A percentile compares a stretch with the other conserved stretches of the same genome.
phyloP scores from a whole-genome alignment of 1,140 invertebrate species.

The Drosophila prosaltans region DNA sequence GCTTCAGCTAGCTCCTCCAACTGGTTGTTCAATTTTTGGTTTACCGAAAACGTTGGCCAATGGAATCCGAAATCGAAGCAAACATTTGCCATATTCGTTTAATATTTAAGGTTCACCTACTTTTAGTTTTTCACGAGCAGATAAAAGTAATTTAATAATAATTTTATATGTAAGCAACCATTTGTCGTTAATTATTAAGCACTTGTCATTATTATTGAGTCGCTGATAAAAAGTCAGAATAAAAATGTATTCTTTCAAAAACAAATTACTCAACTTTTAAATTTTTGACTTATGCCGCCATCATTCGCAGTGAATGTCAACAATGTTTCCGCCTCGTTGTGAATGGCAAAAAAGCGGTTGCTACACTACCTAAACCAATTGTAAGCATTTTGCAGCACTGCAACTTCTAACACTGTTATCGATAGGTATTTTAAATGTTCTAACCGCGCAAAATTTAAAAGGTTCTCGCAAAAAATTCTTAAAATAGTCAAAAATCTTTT shows the following conservation, averaged over 20 bases:
- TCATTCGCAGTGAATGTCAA: background rate
- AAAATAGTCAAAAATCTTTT: background rate
- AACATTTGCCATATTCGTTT: slow-evolving; percentile 71
- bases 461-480: background rate
- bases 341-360: background rate
- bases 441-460: background rate
- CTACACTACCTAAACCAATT: background rate
- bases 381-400: background rate
- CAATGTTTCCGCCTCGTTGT: background rate
- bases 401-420: background rate
- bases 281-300: background rate
- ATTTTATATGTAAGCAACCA: background rate
- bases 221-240: slow-evolving; percentile 69
- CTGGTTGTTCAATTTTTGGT: slow-evolving; percentile 47
- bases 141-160: slow-evolving; percentile 63
- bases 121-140: slow-evolving; percentile 34
- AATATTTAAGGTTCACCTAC: slow-evolving; percentile 51
- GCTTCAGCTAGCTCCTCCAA: slow-evolving; percentile 39
- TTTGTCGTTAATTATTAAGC: background rate
- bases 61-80: slow-evolving; percentile 37
- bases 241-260: slow-evolving; percentile 58
- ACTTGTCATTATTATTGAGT: slow-evolving; percentile 30
- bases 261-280: background rate
- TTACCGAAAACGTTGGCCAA: slow-evolving; percentile 39
- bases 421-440: background rate